Percentiles rank a stretch among this genome's conserved stretches.
Conservation (phyloP, 1,140 invertebrate genomes). For the Campoletis sonorensis region DNA sequence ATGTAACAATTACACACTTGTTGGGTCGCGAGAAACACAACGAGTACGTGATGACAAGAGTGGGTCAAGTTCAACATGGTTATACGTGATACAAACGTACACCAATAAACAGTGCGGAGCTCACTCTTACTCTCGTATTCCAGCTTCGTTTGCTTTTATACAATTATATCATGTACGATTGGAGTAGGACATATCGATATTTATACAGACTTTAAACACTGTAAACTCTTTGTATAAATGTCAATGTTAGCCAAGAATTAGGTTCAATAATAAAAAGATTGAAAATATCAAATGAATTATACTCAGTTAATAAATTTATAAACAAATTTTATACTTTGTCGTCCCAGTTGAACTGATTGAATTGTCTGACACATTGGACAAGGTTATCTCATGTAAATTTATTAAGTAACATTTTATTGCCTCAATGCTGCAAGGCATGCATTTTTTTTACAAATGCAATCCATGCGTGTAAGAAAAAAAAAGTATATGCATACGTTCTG, state of each 20-base stretch:
- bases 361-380: neutral
- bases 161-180: constrained; percentile 12
- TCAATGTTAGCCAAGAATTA: no score
- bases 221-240: no score
- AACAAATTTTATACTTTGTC: no score
- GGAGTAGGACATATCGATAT: neutral
- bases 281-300: no score
- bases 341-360: no score
- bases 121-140: constrained; percentile 62
- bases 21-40: neutral
- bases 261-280: no score
- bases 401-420: neutral
- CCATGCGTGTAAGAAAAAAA: neutral
- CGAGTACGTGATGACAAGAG: constrained; percentile 27
- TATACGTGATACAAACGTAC: constrained; percentile 58
- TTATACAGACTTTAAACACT: neutral
- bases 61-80: constrained; percentile 65
- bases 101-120: constrained; percentile 12
- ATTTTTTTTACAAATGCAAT: neutral
- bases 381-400: neutral
- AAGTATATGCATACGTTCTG: neutral
- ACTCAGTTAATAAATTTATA: no score
- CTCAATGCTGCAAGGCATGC: no score
- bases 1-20: neutral
- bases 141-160: constrained; percentile 1